These are phyloP conservation scores for Halcyon malimbica DNA, from an alignment of 2,113 vertebrate species.

Conservation along the genomic window DNA sequence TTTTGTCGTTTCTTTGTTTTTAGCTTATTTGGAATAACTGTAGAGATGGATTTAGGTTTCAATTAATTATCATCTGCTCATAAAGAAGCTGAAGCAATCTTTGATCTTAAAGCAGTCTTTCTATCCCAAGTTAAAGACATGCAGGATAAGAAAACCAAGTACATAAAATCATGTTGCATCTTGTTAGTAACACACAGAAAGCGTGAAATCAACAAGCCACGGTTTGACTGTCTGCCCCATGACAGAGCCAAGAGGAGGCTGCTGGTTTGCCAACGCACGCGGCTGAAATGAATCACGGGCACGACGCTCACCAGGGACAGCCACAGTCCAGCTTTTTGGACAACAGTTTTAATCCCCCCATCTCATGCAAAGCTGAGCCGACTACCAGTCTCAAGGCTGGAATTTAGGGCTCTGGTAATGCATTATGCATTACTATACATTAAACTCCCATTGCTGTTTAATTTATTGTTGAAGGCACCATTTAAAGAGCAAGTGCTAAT, in stretches of 20 bases:
- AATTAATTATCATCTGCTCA: background rate
- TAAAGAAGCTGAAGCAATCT: background rate
- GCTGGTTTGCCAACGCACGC: background rate
- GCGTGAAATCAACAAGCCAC: background rate
- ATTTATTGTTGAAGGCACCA: background rate
- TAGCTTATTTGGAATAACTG: background rate
- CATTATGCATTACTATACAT: rapidly evolving
- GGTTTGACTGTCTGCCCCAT: rapidly evolving
- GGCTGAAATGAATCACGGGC: rapidly evolving
- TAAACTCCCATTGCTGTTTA: background rate
- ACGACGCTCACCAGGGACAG: background rate
- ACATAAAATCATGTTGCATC: background rate
- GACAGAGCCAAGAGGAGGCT: background rate
- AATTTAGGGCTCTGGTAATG: too few relatives aligned
- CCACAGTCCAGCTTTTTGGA: background rate
- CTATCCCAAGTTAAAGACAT: background rate
- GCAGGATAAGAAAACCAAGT: background rate
- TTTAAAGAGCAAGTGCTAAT: background rate
- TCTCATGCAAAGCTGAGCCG: background rate
- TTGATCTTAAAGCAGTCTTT: background rate
- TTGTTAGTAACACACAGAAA: background rate
- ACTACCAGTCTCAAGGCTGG: background rate
- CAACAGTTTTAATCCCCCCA: background rate
- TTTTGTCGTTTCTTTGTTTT: background rate
- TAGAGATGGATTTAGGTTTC: background rate